These are phyloP conservation scores for Schizaphis graminum DNA, from an alignment of 2,888 invertebrate species.

Conservation along the genomic window DNA sequence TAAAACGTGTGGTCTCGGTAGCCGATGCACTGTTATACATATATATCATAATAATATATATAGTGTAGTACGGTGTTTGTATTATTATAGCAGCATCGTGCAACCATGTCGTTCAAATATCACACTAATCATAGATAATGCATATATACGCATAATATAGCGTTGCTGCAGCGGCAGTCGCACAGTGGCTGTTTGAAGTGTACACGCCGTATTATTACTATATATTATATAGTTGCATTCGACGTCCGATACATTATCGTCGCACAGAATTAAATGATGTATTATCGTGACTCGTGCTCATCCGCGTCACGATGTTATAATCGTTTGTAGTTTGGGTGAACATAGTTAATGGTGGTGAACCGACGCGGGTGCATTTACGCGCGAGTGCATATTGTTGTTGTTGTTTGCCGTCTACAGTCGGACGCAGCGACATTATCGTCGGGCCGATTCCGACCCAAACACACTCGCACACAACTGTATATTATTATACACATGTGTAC, in stretches of 20 bases:
- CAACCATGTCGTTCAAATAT: background rate
- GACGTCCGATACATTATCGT: background rate
- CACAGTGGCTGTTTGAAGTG: background rate
- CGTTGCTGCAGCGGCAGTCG: background rate
- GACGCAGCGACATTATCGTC: background rate
- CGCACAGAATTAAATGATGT: background rate
- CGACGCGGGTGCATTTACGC: background rate
- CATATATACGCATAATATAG: background rate
- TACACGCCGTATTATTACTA: background rate
- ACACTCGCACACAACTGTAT: background rate
- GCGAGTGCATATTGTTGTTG: background rate
- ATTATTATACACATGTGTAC: background rate
- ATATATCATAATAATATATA: too few species aligned
- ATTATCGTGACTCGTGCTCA: background rate
- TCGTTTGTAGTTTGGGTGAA: conserved; percentile 15
- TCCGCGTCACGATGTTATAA: background rate
- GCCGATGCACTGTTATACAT: background rate
- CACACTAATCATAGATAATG: background rate
- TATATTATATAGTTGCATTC: background rate
- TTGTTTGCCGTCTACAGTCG: background rate
- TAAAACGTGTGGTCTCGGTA: background rate
- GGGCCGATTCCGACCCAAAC: too few species aligned
- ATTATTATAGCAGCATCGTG: background rate
- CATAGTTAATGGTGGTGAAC: background rate
- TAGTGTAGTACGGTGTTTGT: background rate